phyloP scores from a whole-genome alignment of 2,113 vertebrate genomes.

The Alethe castanea region DNA sequence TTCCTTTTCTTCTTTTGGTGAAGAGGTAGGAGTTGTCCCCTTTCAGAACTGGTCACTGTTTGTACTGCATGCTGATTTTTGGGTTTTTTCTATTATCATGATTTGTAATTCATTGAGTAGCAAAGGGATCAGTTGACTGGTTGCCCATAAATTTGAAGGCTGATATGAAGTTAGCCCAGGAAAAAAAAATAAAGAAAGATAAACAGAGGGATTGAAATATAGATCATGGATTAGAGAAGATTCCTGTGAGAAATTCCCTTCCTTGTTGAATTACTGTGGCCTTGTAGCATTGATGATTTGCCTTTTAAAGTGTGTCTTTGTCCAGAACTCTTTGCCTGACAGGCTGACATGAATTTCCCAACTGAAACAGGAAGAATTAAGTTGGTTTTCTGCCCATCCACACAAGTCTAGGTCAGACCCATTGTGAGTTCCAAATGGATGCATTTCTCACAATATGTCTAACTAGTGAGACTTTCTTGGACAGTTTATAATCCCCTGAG shows the following conservation, averaged over 20 bases:
- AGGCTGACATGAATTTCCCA: conserved; percentile 35
- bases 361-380: conserved; percentile 37
- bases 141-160: conserved; percentile 2
- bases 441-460: conserved; percentile 33
- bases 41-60: conserved; percentile 33
- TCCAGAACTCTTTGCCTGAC: conserved; percentile 30
- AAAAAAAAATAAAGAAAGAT: not conserved
- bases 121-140: conserved; percentile 14
- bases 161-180: not conserved
- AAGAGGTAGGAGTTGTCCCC: not conserved
- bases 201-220: not conserved
- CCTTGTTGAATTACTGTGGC: conserved; percentile 33
- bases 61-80: conserved; percentile 38
- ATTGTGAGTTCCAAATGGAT: conserved; percentile 38
- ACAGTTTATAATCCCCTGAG: conserved; percentile 5
- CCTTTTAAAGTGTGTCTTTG: conserved; percentile 46
- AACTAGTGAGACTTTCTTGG: conserved; percentile 43
- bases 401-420: conserved; percentile 41
- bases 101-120: conserved; percentile 36
- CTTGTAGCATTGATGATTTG: conserved; percentile 42
- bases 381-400: conserved; percentile 17
- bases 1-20: conserved; percentile 31
- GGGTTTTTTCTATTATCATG: not conserved
- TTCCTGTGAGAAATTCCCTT: not conserved
- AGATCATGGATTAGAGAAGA: not conserved